A percentile compares a stretch with the other conserved stretches of the same genome.
Evolutionary conservation across 2,797 vertebrate genomes (phyloP).

Genomic region (Diglossa cyanea): DNA sequence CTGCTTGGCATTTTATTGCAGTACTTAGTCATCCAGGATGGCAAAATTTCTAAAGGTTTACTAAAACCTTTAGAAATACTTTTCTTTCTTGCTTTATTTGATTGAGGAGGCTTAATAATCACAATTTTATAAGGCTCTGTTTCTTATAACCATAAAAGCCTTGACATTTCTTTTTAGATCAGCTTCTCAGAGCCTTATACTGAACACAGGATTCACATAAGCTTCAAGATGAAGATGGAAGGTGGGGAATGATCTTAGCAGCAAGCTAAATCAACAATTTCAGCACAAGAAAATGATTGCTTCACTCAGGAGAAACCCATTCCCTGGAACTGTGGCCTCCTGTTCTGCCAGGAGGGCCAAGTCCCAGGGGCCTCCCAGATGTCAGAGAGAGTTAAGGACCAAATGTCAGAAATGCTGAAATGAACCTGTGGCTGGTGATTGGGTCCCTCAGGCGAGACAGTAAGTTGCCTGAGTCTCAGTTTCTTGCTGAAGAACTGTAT

Average conservation of each 20-base stretch:
- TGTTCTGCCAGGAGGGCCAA: background rate
- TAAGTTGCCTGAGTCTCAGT: background rate
- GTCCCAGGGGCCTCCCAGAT: background rate
- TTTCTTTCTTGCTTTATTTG: background rate
- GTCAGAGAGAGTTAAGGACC: background rate
- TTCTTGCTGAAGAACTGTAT: background rate
- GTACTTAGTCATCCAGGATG: background rate
- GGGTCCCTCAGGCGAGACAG: background rate
- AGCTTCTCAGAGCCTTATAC: background rate
- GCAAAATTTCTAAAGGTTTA: background rate
- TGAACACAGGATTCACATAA: background rate
- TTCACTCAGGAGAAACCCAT: background rate
- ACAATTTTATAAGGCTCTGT: background rate
- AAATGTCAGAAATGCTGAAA: background rate
- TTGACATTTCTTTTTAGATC: background rate
- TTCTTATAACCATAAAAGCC: background rate
- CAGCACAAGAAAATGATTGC: background rate
- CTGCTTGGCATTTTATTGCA: background rate
- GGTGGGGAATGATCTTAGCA: background rate
- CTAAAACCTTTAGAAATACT: background rate
- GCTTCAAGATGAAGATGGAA: background rate
- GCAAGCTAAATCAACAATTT: background rate
- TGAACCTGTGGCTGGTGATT: background rate
- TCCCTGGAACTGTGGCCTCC: background rate
- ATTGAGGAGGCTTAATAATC: background rate